Evolutionary conservation across 2,797 vertebrate species (phyloP).

Genomic region (Cetoscarus ocellatus): DNA sequence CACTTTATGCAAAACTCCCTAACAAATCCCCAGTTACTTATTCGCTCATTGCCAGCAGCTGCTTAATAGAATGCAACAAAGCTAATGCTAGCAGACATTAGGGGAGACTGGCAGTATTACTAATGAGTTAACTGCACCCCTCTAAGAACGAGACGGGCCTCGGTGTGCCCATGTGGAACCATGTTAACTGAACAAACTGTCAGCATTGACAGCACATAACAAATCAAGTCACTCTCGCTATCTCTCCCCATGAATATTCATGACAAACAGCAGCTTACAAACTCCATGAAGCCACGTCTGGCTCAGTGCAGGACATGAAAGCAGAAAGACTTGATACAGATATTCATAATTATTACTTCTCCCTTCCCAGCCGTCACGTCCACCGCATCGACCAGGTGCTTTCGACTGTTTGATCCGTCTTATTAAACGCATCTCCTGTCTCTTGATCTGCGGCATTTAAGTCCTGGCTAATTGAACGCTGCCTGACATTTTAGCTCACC

Average conservation of each 20-base stretch:
- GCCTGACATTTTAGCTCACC: slow-evolving; percentile 69
- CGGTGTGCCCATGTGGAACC: slow-evolving; percentile 29
- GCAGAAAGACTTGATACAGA: slow-evolving; percentile 26
- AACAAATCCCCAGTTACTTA: not conserved
- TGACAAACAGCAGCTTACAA: slow-evolving; percentile 27
- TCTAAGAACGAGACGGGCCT: not conserved
- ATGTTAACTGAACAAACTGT: slow-evolving; percentile 27
- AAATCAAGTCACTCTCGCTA: slow-evolving; percentile 26
- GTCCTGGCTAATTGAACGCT: slow-evolving; percentile 67
- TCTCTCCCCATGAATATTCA: slow-evolving; percentile 43
- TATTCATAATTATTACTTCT: slow-evolving; percentile 42
- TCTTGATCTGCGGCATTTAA: slow-evolving; percentile 68
- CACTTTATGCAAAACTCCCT: not conserved
- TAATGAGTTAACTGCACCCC: slow-evolving; percentile 25
- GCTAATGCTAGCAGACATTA: slow-evolving; percentile 8
- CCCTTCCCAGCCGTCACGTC: not conserved
- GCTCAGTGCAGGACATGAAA: slow-evolving; percentile 38
- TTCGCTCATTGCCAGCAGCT: slow-evolving; percentile 6
- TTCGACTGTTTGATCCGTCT: slow-evolving; percentile 59
- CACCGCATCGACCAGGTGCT: slow-evolving; percentile 49
- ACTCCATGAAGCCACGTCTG: not conserved
- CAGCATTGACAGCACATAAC: slow-evolving; percentile 14
- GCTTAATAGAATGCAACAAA: not conserved
- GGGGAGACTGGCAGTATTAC: slow-evolving; percentile 1
- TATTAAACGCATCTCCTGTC: slow-evolving; percentile 56